Percentiles rank a stretch among this genome's conserved stretches.
Conservation (phyloP, 2,113 vertebrate species). For the Suncus etruscus region DNA sequence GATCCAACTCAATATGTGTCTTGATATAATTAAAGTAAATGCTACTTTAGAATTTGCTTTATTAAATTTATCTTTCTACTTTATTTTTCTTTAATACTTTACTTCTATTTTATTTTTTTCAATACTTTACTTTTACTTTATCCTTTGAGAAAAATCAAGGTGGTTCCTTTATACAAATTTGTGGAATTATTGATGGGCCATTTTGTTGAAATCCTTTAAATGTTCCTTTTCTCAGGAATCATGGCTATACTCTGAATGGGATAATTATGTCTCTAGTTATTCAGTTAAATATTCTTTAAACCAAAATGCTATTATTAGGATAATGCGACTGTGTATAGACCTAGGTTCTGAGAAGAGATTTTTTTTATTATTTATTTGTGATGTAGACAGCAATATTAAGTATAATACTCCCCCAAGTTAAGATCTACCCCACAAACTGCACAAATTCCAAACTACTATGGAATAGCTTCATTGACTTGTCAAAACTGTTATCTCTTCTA, state of each 20-base stretch:
- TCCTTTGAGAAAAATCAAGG: too few relatives aligned
- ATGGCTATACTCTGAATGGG: background rate
- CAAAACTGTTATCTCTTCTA: background rate
- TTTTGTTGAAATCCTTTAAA: slow-evolving; percentile 24
- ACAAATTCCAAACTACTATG: background rate
- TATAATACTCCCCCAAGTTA: background rate
- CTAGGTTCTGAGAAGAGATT: background rate
- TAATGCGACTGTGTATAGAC: background rate
- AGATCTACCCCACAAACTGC: background rate
- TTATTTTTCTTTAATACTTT: too few relatives aligned
- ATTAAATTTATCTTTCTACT: too few relatives aligned
- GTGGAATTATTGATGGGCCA: background rate
- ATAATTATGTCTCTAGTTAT: background rate
- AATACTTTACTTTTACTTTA: too few relatives aligned
- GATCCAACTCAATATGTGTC: background rate
- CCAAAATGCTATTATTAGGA: background rate
- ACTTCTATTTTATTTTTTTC: too few relatives aligned
- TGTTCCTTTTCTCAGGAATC: background rate
- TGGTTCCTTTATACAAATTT: background rate
- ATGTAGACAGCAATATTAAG: background rate
- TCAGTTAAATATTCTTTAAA: background rate
- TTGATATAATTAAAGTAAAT: slow-evolving; percentile 30
- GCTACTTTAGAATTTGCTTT: background rate
- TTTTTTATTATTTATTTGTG: background rate
- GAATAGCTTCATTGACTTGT: background rate